Conservation (phyloP, 2,113 vertebrate species). For the Cinclus mexicanus region DNA sequence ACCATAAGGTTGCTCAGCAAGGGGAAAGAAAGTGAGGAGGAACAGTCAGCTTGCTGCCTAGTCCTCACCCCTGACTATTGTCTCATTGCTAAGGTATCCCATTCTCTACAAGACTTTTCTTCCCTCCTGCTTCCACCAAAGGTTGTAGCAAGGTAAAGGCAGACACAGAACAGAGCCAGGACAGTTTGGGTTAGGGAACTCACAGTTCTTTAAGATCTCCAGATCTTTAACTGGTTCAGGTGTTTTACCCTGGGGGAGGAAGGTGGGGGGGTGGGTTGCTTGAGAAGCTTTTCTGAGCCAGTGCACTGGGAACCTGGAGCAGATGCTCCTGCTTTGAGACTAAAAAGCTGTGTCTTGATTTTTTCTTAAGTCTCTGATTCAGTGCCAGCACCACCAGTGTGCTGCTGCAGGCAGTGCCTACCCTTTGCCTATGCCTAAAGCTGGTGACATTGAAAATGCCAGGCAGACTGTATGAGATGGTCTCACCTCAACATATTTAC, state of each 20-base stretch:
- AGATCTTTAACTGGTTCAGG: not conserved
- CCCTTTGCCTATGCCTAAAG: not conserved
- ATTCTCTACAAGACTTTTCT: not conserved
- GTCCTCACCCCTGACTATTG: not conserved
- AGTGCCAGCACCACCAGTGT: not conserved
- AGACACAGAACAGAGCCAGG: not conserved
- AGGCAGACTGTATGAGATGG: not conserved
- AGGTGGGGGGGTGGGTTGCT: not conserved
- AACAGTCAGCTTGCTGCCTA: not conserved
- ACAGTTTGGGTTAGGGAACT: not conserved
- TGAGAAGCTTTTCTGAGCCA: not conserved
- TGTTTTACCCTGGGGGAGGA: not conserved
- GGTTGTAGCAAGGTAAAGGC: not conserved
- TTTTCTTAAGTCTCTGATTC: not conserved
- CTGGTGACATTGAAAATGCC: not conserved
- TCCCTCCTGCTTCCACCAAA: not conserved
- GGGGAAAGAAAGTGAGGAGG: not conserved
- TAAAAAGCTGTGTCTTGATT: not conserved
- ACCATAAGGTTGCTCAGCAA: not conserved
- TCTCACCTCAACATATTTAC: not conserved
- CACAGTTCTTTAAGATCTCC: not conserved
- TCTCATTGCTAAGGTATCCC: not conserved
- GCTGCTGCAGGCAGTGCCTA: not conserved
- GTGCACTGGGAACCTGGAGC: not conserved
- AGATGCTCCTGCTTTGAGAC: not conserved